Evolutionary conservation across 2,113 vertebrate species (phyloP), one percentile per base, ranked within the genome.

Genomic region (Cinclus mexicanus): DNA sequence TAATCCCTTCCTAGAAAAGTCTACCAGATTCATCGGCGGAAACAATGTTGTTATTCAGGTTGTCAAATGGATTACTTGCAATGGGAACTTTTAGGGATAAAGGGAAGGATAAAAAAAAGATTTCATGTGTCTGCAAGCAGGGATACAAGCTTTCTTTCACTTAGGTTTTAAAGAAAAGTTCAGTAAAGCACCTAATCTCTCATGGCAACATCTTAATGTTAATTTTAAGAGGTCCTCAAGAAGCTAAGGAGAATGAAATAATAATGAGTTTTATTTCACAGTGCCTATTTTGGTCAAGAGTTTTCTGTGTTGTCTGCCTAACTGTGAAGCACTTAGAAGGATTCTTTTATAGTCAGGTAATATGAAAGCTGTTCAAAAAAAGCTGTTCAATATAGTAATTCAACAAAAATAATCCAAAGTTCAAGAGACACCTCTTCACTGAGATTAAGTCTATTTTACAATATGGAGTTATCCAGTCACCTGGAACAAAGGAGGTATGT

Each of bases 391-490:
- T 37, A 37, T 94, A 94, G 52, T 53, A 92, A 95, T 95, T 89
- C 83, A 67, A n/a, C 44, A 95, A 90, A 97, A 91, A 26, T 52
- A 96, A 92, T 95, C 72, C 52, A 64, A 46, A 17, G 16, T 64
- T 96, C 63, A 87, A 81, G 35, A 90, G 82, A 87, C 44, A 87
- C 19, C 24, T 78, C 87, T 91, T 97, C 88, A 64, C 28, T 65
- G 63, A 96, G 75, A 93, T 92, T 94, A 95, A 96, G 86, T 17
- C 83, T 78, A 53, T 96, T 96, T 95, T 93, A 93, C 64, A 94
- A 78, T 59, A 64, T 31, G 61, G 75, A 93, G 75, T 70, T 87
- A 92, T 61, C 71, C 87, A 93, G 55, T 80, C 81, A 85, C 81
- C 78, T 94, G 85, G 91, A 97, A 97, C 83, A 96, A 97, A 97